Percentiles rank a stretch among this genome's conserved stretches.
These are phyloP conservation scores for Dinocampus coccinellae DNA, from an alignment of 2,888 invertebrate genomes.

Conservation along the genomic window DNA sequence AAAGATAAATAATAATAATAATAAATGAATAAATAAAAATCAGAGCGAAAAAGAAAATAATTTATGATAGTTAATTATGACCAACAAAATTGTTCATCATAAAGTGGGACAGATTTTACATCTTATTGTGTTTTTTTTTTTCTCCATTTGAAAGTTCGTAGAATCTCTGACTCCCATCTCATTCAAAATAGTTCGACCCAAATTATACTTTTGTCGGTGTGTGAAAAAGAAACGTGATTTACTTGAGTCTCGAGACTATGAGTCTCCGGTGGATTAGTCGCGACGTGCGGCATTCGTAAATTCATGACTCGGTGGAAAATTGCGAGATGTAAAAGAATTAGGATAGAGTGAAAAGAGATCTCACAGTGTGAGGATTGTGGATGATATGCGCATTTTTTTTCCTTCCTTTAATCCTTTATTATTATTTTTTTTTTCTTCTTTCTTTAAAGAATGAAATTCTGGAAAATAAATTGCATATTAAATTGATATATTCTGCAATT, in stretches of 20 bases:
- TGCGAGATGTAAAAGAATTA: constrained; percentile 43
- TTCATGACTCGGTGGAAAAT: constrained; percentile 31
- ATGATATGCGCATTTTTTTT: constrained; percentile 3
- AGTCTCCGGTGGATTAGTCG: constrained; percentile 41
- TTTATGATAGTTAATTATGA: constrained; percentile 11
- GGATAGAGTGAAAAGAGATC: constrained; percentile 41
- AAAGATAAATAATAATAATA: not conserved
- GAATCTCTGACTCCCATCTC: not conserved
- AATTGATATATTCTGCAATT: not conserved
- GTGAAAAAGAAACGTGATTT: constrained; percentile 23
- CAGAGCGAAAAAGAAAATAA: no score
- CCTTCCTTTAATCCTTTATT: no score
- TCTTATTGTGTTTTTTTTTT: not conserved
- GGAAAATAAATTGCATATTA: not conserved
- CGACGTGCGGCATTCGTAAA: constrained; percentile 36
- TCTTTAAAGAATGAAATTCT: not conserved
- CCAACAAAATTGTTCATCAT: constrained; percentile 3
- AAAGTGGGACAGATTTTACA: not conserved
- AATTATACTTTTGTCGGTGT: constrained; percentile 31
- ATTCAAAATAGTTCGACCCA: constrained; percentile 17
- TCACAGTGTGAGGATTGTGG: constrained; percentile 29
- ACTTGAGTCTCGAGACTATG: constrained; percentile 35
- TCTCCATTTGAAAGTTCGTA: not conserved
- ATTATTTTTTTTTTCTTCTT: no score
- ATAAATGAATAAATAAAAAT: not conserved